Base-by-base conservation (phyloP, 2,113 vertebrate species). In the Pteropus alecto region DNA sequence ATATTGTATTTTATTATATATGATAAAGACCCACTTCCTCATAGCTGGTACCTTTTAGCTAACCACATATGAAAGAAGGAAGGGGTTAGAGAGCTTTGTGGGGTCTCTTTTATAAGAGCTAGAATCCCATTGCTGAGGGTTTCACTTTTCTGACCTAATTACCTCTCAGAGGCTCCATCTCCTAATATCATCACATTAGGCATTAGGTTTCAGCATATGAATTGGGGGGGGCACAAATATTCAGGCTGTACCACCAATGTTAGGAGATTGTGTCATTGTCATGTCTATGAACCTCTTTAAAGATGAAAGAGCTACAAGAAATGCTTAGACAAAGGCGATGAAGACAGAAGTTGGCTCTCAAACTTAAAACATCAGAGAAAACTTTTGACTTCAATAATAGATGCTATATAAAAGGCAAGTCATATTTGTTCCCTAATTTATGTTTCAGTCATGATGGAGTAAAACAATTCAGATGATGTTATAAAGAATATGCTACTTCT, bases 351-450 rank as follows among this genome's bases (percentile, higher is more conserved):
- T 22, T 15, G 61, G n/a, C 28, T 70, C 9, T 77, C 61, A 54
- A 18, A 35, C 6, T 77, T 11, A 18, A 58, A 88, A 67, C 24
- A 38, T 60, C 3, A 33, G 38, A 84, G 28, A 11, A 77, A 68
- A 92, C 10, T 87, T 93, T 56, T 48, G 33, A 79, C 78, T 85
- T 89, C 56, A 92, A 28, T 84, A 77, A 92, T 48, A 87, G 35
- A 92, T 92, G 77, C 35, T 48, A 95, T 38, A 78, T 94, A 93
- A 63, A 92, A 65, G 78, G 48, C 56, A 87, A 82, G 87, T 70
- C 35, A 41, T 70, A 83, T 78, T 71, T 92, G 18, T 87, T 94
- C 24, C 12, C 16, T 51, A 51, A 35, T 76, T 94, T 91, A 48
- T 58, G 26, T 74, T 93, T 93, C 48, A 60, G 74, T 48, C 74